A percentile compares a stretch with the other conserved stretches of the same genome.
phyloP scores from a whole-genome alignment of 2,113 vertebrate genomes.

The Prolemur simus region DNA sequence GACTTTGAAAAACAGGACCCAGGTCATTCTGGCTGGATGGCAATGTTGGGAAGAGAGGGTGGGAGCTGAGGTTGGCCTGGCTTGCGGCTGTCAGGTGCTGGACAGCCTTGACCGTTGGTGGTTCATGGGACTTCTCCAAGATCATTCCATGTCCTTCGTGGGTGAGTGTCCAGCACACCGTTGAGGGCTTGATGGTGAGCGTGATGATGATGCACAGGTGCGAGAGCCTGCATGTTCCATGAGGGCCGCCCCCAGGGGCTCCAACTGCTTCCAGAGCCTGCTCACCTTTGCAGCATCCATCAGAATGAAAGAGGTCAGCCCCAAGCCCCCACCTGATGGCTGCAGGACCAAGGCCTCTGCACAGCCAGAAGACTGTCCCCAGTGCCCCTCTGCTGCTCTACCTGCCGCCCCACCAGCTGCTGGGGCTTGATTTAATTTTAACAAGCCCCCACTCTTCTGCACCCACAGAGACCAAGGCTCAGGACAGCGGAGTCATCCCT shows the following conservation, averaged over 20 bases:
- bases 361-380: background rate
- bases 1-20: background rate
- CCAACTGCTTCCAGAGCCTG: background rate
- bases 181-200: rapidly evolving
- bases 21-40: background rate
- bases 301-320: background rate
- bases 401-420: background rate
- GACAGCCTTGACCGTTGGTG: background rate
- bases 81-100: background rate
- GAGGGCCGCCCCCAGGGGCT: background rate
- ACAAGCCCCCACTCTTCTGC: background rate
- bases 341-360: background rate
- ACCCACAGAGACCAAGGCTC: background rate
- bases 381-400: background rate
- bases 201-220: background rate
- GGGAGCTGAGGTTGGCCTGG: background rate
- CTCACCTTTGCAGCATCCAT: background rate
- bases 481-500: background rate
- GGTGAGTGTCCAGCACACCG: background rate
- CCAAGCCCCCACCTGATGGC: background rate
- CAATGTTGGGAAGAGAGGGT: background rate
- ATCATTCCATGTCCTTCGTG: background rate
- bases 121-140: background rate
- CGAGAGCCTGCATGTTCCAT: background rate
- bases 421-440: background rate